Evolutionary conservation across 2,113 vertebrate genomes (phyloP).

Genomic region (Trogon surrucura): DNA sequence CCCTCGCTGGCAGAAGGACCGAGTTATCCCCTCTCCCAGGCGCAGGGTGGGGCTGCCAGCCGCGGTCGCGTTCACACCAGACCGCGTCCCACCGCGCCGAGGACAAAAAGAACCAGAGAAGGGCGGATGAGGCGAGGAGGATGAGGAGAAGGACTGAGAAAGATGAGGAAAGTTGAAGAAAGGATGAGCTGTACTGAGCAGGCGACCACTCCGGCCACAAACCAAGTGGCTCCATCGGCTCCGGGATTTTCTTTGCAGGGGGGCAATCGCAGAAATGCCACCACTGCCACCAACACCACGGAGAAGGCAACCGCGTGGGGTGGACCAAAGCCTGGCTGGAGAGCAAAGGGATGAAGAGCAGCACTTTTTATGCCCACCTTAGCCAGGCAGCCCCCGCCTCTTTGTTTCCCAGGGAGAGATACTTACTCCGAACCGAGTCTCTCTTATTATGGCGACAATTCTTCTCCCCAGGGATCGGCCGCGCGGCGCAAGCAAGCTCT

Average conservation of each 20-base stretch:
- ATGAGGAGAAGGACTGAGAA: background rate
- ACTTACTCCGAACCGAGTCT: background rate
- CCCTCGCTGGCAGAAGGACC: background rate
- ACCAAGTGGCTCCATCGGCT: background rate
- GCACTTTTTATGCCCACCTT: background rate
- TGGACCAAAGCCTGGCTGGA: background rate
- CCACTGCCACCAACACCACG: background rate
- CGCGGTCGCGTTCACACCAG: rapidly evolving
- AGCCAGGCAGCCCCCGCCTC: background rate
- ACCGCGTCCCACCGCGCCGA: rapidly evolving
- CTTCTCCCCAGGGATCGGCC: background rate
- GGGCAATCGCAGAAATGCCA: background rate
- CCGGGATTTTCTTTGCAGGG: rapidly evolving
- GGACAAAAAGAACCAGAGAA: background rate
- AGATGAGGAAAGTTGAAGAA: background rate
- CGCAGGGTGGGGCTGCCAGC: background rate
- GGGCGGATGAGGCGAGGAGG: background rate
- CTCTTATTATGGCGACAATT: background rate
- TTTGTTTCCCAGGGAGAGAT: background rate
- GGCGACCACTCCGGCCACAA: background rate
- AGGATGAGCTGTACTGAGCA: background rate
- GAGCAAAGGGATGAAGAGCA: background rate
- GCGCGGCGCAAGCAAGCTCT: background rate
- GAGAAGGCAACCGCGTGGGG: background rate
- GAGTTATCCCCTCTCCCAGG: background rate